These are phyloP conservation scores for Aurelia sp. DNA, from an alignment of 30 jellyfish, hydroid and myxozoan genomes.

Conservation along the genomic window DNA sequence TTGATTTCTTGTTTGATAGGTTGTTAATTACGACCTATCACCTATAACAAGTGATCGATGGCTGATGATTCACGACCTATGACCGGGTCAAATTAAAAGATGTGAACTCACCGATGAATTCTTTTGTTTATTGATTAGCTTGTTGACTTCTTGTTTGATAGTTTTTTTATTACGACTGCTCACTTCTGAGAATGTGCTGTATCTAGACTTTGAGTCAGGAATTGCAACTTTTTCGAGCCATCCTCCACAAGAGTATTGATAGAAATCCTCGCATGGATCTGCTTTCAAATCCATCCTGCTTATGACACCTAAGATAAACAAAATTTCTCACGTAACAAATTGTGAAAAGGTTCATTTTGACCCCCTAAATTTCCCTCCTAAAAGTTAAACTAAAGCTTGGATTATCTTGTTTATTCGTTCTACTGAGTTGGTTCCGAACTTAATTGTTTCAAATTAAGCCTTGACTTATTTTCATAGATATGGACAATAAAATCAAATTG, in stretches of 20 bases:
- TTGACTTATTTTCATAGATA: too few relatives aligned
- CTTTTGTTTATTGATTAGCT: constrained; percentile 46
- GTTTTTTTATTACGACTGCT: constrained; percentile 59
- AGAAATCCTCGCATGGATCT: constrained; percentile 91
- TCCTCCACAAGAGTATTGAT: constrained; percentile 95
- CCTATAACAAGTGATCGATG: neutral
- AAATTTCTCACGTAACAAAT: neutral
- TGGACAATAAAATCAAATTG: too few relatives aligned
- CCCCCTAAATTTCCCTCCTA: too few relatives aligned
- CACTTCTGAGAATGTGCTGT: constrained; percentile 77
- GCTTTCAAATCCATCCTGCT: constrained; percentile 80
- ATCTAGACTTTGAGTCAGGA: constrained; percentile 87
- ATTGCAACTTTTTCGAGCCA: constrained; percentile 92
- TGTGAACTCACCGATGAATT: constrained; percentile 75
- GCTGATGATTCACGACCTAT: too few relatives aligned
- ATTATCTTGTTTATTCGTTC: too few relatives aligned
- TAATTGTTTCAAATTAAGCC: too few relatives aligned
- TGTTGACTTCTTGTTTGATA: constrained; percentile 63
- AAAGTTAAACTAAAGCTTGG: too few relatives aligned
- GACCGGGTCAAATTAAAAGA: too few relatives aligned
- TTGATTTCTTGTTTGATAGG: constrained; percentile 62
- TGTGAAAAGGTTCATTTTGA: too few relatives aligned
- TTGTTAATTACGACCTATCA: constrained; percentile 32
- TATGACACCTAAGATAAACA: constrained; percentile 61
- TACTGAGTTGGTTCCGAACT: too few relatives aligned